phyloP scores from a whole-genome alignment of 2,113 vertebrate species.

The Bucco capensis region DNA sequence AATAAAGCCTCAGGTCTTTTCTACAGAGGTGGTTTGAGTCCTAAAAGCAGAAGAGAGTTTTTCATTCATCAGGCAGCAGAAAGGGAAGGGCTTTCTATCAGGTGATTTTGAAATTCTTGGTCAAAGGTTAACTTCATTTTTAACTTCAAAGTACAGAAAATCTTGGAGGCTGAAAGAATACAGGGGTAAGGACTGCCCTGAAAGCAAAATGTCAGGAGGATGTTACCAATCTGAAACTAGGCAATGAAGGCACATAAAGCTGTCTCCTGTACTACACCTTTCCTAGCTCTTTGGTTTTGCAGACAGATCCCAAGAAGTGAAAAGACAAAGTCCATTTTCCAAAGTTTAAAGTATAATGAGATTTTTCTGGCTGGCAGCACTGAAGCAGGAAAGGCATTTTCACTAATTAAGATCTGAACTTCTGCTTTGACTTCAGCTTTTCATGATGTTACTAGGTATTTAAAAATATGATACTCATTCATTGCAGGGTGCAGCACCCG shows the following conservation, averaged over 20 bases:
- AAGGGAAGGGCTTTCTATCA: conserved; percentile 8
- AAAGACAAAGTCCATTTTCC: neutral
- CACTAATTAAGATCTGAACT: conserved; percentile 47
- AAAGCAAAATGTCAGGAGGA: neutral
- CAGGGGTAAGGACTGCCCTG: neutral
- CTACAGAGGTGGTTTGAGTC: neutral
- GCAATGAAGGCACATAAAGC: neutral
- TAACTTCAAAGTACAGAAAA: conserved; percentile 50
- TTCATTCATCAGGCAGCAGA: conserved; percentile 2
- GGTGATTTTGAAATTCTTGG: conserved; percentile 44
- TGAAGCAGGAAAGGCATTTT: conserved; percentile 2
- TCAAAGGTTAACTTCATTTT: conserved; percentile 47
- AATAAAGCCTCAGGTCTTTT: neutral
- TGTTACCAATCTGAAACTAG: neutral
- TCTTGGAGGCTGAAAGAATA: conserved; percentile 1
- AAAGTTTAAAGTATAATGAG: conserved; percentile 7
- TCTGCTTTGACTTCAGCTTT: conserved; percentile 1
- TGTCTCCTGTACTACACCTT: neutral
- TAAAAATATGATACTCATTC: conserved; percentile 29
- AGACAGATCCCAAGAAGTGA: neutral
- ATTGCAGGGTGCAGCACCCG: conserved; percentile 39
- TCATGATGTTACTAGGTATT: conserved; percentile 18
- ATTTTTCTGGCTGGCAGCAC: conserved; percentile 1
- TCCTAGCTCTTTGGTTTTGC: neutral
- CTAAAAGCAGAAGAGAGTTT: neutral